phyloP scores from a whole-genome alignment of 2,888 invertebrate genomes.

The Erebia aethiops region DNA sequence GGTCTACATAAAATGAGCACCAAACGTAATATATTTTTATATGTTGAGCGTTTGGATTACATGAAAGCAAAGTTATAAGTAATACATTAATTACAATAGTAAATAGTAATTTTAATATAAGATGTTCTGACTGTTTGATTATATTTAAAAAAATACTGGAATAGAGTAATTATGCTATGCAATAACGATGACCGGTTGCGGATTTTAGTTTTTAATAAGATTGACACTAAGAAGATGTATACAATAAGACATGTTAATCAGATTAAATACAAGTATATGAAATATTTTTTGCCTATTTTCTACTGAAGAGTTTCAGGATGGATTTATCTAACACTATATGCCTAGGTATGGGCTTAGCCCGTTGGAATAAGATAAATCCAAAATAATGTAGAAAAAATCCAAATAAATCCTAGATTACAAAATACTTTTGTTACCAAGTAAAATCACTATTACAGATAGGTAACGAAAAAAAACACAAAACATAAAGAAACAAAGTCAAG shows the following conservation, averaged over 20 bases:
- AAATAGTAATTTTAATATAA: constrained; percentile 21
- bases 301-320: not conserved
- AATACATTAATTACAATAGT: constrained; percentile 22
- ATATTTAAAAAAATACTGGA: constrained; percentile 13
- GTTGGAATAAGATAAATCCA: not conserved
- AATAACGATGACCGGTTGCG: constrained; percentile 22
- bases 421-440: not conserved
- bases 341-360: not conserved
- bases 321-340: not conserved
- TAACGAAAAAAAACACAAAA: not conserved
- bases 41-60: constrained; percentile 37
- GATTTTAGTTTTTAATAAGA: constrained; percentile 2
- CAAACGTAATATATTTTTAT: constrained; percentile 44
- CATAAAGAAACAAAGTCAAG: not conserved
- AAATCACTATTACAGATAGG: not conserved
- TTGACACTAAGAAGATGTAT: constrained; percentile 23
- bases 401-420: not conserved
- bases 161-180: constrained; percentile 18
- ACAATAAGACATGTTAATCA: constrained; percentile 20
- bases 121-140: constrained; percentile 13
- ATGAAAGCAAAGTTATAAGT: constrained; percentile 28
- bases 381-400: too few species aligned
- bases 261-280: constrained; percentile 1
- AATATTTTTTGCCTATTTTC: constrained; percentile 11
- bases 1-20: constrained; percentile 67